phyloP scores from a whole-genome alignment of 2,797 vertebrate species.

The Scolopax rusticola region DNA sequence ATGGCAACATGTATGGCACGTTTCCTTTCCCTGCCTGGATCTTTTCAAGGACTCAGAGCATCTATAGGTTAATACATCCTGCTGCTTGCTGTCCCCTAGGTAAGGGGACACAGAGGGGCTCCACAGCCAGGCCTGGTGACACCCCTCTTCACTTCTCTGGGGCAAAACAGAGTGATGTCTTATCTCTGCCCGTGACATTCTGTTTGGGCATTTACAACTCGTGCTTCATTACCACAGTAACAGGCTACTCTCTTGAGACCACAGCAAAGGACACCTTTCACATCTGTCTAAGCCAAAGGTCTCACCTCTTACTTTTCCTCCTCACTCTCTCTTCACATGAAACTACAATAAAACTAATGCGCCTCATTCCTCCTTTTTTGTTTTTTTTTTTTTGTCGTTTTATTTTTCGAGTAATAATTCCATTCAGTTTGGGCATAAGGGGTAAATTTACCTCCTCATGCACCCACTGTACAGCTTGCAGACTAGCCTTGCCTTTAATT shows the following conservation, averaged over 20 bases:
- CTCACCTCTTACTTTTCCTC: not conserved
- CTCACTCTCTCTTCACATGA: not conserved
- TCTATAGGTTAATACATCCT: not conserved
- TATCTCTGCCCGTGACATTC: not conserved
- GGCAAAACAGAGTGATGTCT: not conserved
- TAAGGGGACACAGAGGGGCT: not conserved
- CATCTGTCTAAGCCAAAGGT: not conserved
- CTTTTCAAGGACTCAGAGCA: not conserved
- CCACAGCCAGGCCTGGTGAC: not conserved
- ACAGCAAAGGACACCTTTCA: not conserved
- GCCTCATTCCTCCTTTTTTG: not conserved
- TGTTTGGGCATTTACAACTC: not conserved
- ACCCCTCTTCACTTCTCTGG: not conserved
- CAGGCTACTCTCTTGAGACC: not conserved
- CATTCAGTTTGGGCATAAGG: not conserved
- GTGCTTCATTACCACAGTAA: not conserved
- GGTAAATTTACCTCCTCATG: not conserved
- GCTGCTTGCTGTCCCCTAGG: not conserved
- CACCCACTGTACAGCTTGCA: not conserved
- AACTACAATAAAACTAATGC: not conserved
- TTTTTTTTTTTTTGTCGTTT: not conserved
- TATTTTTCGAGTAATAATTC: not conserved
- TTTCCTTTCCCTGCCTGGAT: not conserved
- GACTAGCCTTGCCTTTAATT: not conserved
- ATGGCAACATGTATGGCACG: not conserved